Evolutionary conservation across 2,113 vertebrate species (phyloP).

Genomic region (Stegostoma tigrinum): DNA sequence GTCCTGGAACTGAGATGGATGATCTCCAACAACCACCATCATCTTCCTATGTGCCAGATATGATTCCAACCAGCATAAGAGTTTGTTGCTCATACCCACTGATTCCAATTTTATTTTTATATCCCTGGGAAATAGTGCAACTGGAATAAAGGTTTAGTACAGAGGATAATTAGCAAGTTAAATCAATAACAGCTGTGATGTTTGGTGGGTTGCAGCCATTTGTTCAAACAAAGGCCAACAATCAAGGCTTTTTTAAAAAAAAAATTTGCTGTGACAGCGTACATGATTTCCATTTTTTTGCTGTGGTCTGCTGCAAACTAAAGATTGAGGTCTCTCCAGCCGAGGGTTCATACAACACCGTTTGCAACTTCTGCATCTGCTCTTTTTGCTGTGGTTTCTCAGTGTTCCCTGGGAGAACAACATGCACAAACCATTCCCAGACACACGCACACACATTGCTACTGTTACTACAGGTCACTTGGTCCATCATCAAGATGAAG

Average conservation of each 20-base stretch:
- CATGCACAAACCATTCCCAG: neutral
- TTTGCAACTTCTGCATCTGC: neutral
- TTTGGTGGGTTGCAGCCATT: neutral
- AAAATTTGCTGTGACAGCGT: neutral
- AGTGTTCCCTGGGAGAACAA: neutral
- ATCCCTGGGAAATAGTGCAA: too few species aligned
- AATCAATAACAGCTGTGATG: neutral
- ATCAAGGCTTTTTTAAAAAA: neutral
- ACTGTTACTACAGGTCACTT: neutral
- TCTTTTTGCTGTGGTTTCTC: neutral
- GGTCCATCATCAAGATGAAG: neutral
- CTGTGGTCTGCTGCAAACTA: neutral
- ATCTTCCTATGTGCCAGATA: too few species aligned
- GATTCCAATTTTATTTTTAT: too few species aligned
- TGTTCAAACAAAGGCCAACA: neutral
- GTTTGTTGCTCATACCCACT: too few species aligned
- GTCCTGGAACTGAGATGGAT: too few species aligned
- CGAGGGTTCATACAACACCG: neutral
- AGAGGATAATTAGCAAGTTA: neutral
- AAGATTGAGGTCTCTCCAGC: neutral
- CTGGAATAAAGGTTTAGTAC: neutral
- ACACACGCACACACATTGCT: neutral
- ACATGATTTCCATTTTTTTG: neutral
- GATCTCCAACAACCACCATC: too few species aligned
- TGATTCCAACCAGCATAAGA: too few species aligned